A percentile compares a stretch with the other conserved stretches of the same genome.
phyloP scores from a whole-genome alignment of 2,888 invertebrate species.

The Buathra laborator region DNA sequence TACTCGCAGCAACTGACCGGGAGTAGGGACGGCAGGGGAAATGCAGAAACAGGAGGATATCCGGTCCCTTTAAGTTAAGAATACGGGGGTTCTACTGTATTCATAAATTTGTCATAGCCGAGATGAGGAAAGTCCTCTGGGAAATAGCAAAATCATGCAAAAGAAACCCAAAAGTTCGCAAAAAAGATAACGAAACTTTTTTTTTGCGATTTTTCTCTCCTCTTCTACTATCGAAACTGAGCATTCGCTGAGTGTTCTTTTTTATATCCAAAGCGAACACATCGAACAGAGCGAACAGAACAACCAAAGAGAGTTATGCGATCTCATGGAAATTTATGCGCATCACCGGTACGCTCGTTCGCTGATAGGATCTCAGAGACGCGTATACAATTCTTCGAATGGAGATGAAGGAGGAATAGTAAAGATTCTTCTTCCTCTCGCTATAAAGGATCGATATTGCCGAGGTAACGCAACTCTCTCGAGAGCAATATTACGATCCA shows the following conservation, averaged over 20 bases:
- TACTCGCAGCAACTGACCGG: too few species aligned
- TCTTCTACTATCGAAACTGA: background rate
- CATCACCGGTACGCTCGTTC: conserved; percentile 9
- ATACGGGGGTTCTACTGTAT: too few species aligned
- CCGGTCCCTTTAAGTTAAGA: too few species aligned
- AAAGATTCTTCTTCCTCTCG: background rate
- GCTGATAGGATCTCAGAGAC: background rate
- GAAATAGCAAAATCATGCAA: too few species aligned
- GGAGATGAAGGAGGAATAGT: conserved; percentile 1
- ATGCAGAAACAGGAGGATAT: too few species aligned
- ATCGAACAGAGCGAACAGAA: background rate
- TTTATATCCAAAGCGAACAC: background rate
- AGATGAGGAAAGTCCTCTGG: too few species aligned
- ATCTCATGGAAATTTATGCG: conserved; percentile 37
- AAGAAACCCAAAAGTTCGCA: too few species aligned
- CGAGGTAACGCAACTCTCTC: background rate
- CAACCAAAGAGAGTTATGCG: background rate
- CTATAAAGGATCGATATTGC: conserved; percentile 12
- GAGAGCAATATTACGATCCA: background rate
- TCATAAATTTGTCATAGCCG: too few species aligned
- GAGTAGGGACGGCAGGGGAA: too few species aligned
- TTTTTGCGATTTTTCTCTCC: background rate
- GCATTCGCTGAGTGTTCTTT: background rate
- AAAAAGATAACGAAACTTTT: background rate
- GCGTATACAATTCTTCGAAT: background rate